Conservation (phyloP, 2,797 vertebrate genomes). For the Sebastes alutus region DNA sequence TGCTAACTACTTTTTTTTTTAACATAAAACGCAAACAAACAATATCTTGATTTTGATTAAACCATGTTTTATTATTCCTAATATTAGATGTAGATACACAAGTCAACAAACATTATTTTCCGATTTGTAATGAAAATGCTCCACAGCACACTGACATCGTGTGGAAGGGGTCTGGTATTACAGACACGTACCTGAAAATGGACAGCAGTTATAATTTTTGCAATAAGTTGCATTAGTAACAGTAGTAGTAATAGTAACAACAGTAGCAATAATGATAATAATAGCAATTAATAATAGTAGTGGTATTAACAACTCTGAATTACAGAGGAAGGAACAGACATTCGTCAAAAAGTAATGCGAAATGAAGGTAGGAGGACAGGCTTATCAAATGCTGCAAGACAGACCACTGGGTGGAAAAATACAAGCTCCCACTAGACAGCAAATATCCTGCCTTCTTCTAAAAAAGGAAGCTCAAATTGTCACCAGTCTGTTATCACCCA, state of each 20-base stretch:
- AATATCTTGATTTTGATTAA: constrained; percentile 69
- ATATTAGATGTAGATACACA: constrained; percentile 87
- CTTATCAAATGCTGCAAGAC: constrained; percentile 78
- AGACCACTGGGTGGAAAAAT: constrained; percentile 76
- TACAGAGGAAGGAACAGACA: constrained; percentile 79
- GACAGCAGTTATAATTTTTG: constrained; percentile 84
- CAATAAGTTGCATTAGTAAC: constrained; percentile 84
- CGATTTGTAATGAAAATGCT: constrained; percentile 85
- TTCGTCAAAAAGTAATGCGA: constrained; percentile 77
- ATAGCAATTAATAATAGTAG: constrained; percentile 82
- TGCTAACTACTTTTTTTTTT: background rate
- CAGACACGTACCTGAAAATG: constrained; percentile 86
- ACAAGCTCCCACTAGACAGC: constrained; percentile 72
- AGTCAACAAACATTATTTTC: constrained; percentile 84
- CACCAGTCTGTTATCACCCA: constrained; percentile 60
- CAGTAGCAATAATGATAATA: constrained; percentile 82
- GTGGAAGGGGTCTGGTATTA: constrained; percentile 83
- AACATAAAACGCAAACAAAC: background rate
- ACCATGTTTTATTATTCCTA: constrained; percentile 88
- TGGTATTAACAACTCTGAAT: constrained; percentile 82
- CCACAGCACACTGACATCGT: constrained; percentile 87
- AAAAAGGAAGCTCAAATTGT: constrained; percentile 74
- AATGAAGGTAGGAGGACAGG: constrained; percentile 70
- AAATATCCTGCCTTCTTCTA: constrained; percentile 62
- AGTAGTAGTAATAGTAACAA: constrained; percentile 84